Base-by-base conservation (phyloP, 2,888 invertebrate species). In the Yponomeuta malinellus region DNA sequence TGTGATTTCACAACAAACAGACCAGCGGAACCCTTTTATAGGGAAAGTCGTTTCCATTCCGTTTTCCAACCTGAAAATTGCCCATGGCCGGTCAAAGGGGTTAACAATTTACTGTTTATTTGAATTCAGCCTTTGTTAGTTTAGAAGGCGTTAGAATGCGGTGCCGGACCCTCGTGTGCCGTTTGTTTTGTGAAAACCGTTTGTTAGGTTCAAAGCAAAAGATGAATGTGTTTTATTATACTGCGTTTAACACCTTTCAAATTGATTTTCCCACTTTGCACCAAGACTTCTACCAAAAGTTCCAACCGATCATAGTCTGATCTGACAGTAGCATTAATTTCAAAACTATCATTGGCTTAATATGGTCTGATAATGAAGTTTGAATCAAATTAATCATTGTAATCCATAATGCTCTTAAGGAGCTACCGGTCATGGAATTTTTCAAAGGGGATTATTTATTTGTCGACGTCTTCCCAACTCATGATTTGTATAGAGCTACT, bases 61-160 rank as follows among this genome's bases (percentile, higher is more conserved):
- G 84, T 89, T 89, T 92, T 88, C 87, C 88, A 80, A 82, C 83
- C 87, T 87, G 91, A 89, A 92, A 92, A 90, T 91, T 88, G 87
- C 89, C 88, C 86, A 84, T 85, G 79, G 85, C 84, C 89, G 90
- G 91, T 90, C 90, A 91, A 92, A 91, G 90, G 73, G 92, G 92
- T 90, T 89, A 89, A 86, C 89, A 81, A 88, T 90, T 90, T 86
- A 85, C 83, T 90, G 90, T 91, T 90, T 91, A 90, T 91, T 90
- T 88, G 86, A 88, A 90, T 89, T 88, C 85, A 80, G 84, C 90
- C 88, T 91, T 90, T 90, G 91, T 91, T 89, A 87, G 88, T 88
- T 86, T 88, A 88, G 90, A 90, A 90, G 89, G 90, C 86, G 90
- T 91, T 86, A 89, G 86, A 86, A 87, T 88, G 89, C 89, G 70